Base-by-base conservation (phyloP, 2,888 invertebrate species). In the Drosophila mayaguana region DNA sequence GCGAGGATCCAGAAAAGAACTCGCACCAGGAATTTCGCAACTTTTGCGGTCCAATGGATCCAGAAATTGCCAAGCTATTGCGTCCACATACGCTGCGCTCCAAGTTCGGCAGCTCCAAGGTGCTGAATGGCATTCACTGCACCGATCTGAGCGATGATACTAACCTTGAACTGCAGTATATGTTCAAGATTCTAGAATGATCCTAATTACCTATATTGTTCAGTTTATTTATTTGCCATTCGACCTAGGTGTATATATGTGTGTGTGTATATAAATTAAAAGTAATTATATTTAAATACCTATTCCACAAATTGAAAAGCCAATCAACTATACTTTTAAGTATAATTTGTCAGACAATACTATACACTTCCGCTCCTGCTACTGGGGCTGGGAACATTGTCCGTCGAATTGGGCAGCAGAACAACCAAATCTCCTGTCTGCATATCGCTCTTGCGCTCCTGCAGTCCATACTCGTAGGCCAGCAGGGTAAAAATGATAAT, bases 121-220 rank as follows among this genome's bases (percentile, higher is more conserved):
- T 97, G 25, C 95, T 96, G 90, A 98, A 98, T 93, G 98, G 97
- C 6, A 94, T 98, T 9, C 98, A 98, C 92, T 98, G 98, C 91
- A 98, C 98, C 25, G 98, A 98, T 94, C 94, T 98, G 64, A 95
- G 96, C 0, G 98, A 98, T 91, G 98, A 98, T 93, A 96, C 96
- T 0, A 90, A 95, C 32, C 92, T 97, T 62, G 98, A 98, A 94
- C 94, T 96, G 61, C 96, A 96, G 92, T 96, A 96, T 92, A 95
- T 96, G 92, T 97, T 96, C 91, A 96, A 96, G 93, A 96, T 96
- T 87, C 92, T 96, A 42, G 90, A 92, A 54, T 92, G 73, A 77
- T 46, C 40, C 46, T 11, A 25, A 11, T 63, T 55, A 25, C 2
- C 9, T 12, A 36, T 16, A 38, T 55, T 45, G 9, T 63, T 50